Base-by-base conservation (phyloP, 2,888 invertebrate species). In the Schizotus pectinicornis region DNA sequence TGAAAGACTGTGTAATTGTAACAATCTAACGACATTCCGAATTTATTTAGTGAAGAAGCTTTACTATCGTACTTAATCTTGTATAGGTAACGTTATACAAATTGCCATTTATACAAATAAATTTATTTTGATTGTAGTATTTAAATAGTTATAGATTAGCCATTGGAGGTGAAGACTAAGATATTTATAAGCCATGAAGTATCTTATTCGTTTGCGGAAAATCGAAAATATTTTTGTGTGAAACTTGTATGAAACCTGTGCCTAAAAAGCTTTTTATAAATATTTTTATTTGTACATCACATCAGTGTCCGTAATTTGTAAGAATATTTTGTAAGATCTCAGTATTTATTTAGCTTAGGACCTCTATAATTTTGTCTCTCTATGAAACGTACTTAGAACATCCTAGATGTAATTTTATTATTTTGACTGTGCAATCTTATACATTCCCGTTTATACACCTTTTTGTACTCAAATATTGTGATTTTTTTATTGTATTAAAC, bases 101-200 rank as follows among this genome's bases (percentile, higher is more conserved):
- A 58, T 53, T 52, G 63, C 63, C 63, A 63, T 63, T 22, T 48
- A 45, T 47, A 51, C 55, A 55, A 46, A 54, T 36, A 48, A 54
- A 33, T 38, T 60, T 60, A 56, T 54, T 47, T 56, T 41, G 42
- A 58, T 39, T 39, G 56, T 62, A 62, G 52, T 60, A 52, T 53
- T 58, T 61, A 59, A 42, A 56, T 64, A 60, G 56, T 56, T 61
- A 56, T 59, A 67, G 54, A 61, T 64, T 66, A 69, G 68, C 68
- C 59, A 66, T 67, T 65, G 65, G 67, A 69, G 64, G 63, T 62
- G 59, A 69, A 71, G 68, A 70, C 69, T 70, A 67, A 61, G 67
- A 47, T 57, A 63, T 55, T 55, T 61, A 61, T 54, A 52, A 56
- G 54, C 54, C 55, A 52, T 61, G 36, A 51, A 58, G 33, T 55